Base-by-base conservation (phyloP, 1,140 invertebrate species). In the Dryas iulia region DNA sequence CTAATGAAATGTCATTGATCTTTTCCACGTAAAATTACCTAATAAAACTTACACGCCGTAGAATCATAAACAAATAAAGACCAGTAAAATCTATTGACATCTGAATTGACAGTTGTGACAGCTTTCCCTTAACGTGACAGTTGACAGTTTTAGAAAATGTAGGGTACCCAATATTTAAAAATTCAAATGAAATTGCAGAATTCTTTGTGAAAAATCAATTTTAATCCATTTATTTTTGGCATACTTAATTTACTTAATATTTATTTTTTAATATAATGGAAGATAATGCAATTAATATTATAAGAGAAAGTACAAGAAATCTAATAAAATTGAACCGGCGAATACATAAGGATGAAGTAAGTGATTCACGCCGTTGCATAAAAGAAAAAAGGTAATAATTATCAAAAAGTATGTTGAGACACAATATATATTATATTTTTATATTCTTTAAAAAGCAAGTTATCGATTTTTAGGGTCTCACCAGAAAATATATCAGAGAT, bases 281-380 rank as follows among this genome's bases (percentile, higher is more conserved):
- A 59, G 72, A 79, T 0, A 69, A 76, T 39, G 63, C 78, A 52
- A 70, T 87, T n/a, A 61, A 76, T 69, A 63, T 78, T 26, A 77
- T 87, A 57, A 71, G 83, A 72, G 74, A 86, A 73, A 73, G 70
- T 26, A 84, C 72, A 7, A 71, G 85, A 58, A 78, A 77, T 24
- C 53, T 78, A 5, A 57, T 87, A 24, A 72, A 76, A 39, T 58
- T 80, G 10, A 82, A 78, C 65, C 71, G 85, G 8, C 72, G 71
- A 23, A 69, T 72, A 59, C 71, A 79, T 3, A 78, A 76, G 33
- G 76, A 82, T 23, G 78, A 78, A 69, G 74, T 77, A 31, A 76
- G 54, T 14, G 78, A 87, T 68, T 24, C 69, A 21, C 72, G 68
- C 6, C 76, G 82, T 21, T 66, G 72, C 57, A 62, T 87, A 23